Conservation (phyloP, 2,113 vertebrate genomes). For the Gambusia affinis region DNA sequence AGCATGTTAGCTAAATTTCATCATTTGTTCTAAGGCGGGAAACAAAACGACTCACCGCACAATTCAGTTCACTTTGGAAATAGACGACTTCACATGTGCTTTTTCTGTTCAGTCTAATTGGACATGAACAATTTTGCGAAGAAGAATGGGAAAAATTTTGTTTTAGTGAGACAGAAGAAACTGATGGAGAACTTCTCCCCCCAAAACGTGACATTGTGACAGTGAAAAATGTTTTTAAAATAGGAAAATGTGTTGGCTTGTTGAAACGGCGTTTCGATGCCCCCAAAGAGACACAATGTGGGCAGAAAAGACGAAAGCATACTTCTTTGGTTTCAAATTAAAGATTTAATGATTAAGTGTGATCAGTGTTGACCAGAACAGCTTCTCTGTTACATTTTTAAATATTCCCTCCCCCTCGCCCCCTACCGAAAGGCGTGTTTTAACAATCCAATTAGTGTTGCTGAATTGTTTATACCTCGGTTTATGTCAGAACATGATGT, state of each 20-base stretch:
- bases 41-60: no score
- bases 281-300: background rate
- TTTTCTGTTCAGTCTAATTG: no score
- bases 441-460: background rate
- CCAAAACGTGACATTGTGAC: background rate
- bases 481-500: slow-evolving; percentile 28
- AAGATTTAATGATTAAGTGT: background rate
- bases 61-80: no score
- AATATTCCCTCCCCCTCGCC: background rate
- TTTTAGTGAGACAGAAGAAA: no score
- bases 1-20: no score
- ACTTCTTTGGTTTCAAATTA: background rate
- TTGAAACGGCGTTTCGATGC: background rate
- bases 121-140: no score
- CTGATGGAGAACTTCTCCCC: no score
- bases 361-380: background rate
- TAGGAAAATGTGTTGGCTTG: background rate
- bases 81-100: no score
- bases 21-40: no score
- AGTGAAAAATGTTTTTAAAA: no score
- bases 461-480: slow-evolving; percentile 28
- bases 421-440: background rate
- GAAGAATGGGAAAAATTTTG: no score
- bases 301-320: background rate
- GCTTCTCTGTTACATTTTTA: slow-evolving; percentile 17